A percentile compares a stretch with the other conserved stretches of the same genome.
Conservation (phyloP, 64 coral and sea anemone genomes). For the Stylophora pistillata region DNA sequence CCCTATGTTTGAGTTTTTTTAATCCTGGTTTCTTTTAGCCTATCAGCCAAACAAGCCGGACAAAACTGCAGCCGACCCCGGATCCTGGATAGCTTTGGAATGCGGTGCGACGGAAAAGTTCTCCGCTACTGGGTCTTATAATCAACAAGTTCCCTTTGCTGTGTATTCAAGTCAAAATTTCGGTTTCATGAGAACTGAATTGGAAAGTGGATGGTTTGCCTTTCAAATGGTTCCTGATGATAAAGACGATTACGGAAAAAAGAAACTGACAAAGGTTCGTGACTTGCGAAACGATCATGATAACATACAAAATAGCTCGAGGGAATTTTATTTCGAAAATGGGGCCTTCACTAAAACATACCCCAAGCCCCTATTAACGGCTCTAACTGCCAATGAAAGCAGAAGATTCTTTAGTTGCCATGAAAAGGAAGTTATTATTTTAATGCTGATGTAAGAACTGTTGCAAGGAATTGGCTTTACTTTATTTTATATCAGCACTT, state of each 20-base stretch:
- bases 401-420: too few species aligned
- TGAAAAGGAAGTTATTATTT: too few species aligned
- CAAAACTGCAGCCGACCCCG: slow-evolving; percentile 33
- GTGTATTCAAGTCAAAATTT: slow-evolving; percentile 40
- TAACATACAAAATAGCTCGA: too few species aligned
- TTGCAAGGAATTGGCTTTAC: too few species aligned
- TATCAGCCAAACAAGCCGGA: slow-evolving; percentile 75
- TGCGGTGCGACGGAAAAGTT: slow-evolving; percentile 76
- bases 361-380: too few species aligned
- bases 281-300: too few species aligned
- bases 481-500: too few species aligned
- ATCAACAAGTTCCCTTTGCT: slow-evolving; percentile 38
- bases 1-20: not conserved
- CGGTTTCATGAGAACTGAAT: slow-evolving; percentile 58
- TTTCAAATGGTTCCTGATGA: slow-evolving; percentile 62
- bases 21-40: not conserved
- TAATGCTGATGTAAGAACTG: too few species aligned
- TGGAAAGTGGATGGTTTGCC: slow-evolving; percentile 82
- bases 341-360: too few species aligned
- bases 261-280: slow-evolving; percentile 81
- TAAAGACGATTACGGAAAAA: slow-evolving; percentile 57
- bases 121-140: slow-evolving; percentile 50
- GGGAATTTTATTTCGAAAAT: too few species aligned
- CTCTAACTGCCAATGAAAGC: too few species aligned
- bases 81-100: slow-evolving; percentile 67